Evolutionary conservation across 2,888 invertebrate genomes (phyloP), one percentile per base, ranked within the genome.

Genomic region (Bombylius discolor): DNA sequence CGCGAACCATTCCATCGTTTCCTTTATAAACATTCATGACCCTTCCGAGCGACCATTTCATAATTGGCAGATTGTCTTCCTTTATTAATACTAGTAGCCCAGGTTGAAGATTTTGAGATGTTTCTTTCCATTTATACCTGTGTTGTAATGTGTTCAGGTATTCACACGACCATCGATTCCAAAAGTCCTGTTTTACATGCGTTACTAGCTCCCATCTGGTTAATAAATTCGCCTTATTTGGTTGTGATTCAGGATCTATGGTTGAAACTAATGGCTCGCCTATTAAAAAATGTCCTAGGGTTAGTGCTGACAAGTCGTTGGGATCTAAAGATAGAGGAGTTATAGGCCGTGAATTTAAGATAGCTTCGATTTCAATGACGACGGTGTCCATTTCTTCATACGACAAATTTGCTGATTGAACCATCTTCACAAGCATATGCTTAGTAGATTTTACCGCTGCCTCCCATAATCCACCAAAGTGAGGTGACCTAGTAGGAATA

Each of bases 1-100:
- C 61, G 36, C 64, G 52, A 7, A 63, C 62, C 0, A 58, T 42
- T 5, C 60, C 61, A 53, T 65, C 65, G 4, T 49, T 5, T 36
- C 64, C 64, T 9, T 62, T 63, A 42, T 63, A 58, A n/a, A 62
- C 32, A 7, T 61, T 45, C 5, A 34, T 33, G 4, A 49, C n/a
- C 7, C 49, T 31, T n/a, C 34, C 31, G 3, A 49, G 33, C 3
- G 49, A 23, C 49, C 49, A 49, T 14, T 34, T 49, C 34, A 49
- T 34, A n/a, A 8, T 8, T 33, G 49, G 49, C 1, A 34, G 7
- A 5, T 49, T 49, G 31, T 49, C 49, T n/a, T 49, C 34, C 5
- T 49, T 33, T 13, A 49, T 33, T 9, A 49, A 9, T 33, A 33
- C 33, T 33, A 49, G 5, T 13, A 5, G 9, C 5, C n/a, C n/a